Conservation (phyloP, 2,797 vertebrate species). For the Apodemus agrarius region DNA sequence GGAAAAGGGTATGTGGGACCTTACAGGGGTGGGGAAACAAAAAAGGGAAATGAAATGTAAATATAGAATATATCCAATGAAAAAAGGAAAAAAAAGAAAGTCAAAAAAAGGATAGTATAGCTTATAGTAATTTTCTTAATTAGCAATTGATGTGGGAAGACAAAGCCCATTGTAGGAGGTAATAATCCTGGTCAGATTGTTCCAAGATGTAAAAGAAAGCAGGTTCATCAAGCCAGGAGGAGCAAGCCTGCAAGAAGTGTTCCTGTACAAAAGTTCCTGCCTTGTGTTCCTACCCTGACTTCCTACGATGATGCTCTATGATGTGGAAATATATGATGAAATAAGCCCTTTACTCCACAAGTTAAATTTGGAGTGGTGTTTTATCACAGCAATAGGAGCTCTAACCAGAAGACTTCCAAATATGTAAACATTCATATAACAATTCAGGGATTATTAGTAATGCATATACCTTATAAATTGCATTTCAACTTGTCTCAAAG, state of each 20-base stretch:
- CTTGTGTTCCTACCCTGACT: not conserved
- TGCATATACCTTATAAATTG: not conserved
- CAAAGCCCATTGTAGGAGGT: not conserved
- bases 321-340: not conserved
- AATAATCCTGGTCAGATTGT: not conserved
- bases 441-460: not conserved
- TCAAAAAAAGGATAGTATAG: too few relatives aligned
- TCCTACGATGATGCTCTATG: too few relatives aligned
- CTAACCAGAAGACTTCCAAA: not conserved
- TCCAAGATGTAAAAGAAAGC: not conserved
- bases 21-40: too few relatives aligned
- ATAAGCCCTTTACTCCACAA: not conserved
- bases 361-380: too few relatives aligned
- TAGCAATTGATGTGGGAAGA: not conserved
- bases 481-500: not conserved
- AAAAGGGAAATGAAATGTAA: too few relatives aligned
- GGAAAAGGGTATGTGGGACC: too few relatives aligned
- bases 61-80: too few relatives aligned
- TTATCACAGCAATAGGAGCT: not conserved
- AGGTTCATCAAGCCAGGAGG: not conserved
- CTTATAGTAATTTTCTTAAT: not conserved
- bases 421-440: not conserved
- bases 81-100: too few relatives aligned
- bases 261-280: not conserved
- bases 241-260: not conserved